phyloP scores from a whole-genome alignment of 1,140 invertebrate species.

The Pinna nobilis region DNA sequence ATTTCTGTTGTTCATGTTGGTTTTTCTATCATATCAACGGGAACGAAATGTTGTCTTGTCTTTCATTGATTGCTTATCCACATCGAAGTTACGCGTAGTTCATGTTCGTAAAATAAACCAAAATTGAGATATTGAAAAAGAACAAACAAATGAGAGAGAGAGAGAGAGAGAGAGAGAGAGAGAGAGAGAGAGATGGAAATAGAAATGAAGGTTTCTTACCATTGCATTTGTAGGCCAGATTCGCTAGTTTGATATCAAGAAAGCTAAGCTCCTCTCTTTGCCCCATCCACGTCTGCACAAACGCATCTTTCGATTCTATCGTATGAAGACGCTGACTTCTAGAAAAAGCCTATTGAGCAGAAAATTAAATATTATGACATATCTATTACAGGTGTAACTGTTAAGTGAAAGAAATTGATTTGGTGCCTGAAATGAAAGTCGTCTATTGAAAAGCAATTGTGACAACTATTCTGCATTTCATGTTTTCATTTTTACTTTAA shows the following conservation, averaged over 20 bases:
- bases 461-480: background rate
- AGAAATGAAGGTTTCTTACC: constrained; percentile 10
- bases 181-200: no score
- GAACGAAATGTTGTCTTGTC: no score
- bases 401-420: no score
- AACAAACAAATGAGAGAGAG: no score
- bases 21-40: no score
- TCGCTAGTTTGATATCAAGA: constrained; percentile 54
- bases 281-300: constrained; percentile 49
- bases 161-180: no score
- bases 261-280: constrained; percentile 51
- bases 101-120: no score
- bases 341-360: constrained; percentile 34
- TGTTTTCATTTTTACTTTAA: background rate
- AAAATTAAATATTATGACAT: background rate
- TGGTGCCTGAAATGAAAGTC: background rate
- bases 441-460: background rate
- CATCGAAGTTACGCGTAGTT: no score
- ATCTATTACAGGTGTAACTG: background rate
- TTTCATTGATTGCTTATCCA: no score
- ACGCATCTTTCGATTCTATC: constrained; percentile 44
- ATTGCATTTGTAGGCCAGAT: constrained; percentile 48
- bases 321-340: constrained; percentile 30
- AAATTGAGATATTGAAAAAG: no score
- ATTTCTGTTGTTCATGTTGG: no score